These are phyloP conservation scores for Danio albolineatus DNA, from an alignment of 2,797 vertebrate species.

Conservation along the genomic window DNA sequence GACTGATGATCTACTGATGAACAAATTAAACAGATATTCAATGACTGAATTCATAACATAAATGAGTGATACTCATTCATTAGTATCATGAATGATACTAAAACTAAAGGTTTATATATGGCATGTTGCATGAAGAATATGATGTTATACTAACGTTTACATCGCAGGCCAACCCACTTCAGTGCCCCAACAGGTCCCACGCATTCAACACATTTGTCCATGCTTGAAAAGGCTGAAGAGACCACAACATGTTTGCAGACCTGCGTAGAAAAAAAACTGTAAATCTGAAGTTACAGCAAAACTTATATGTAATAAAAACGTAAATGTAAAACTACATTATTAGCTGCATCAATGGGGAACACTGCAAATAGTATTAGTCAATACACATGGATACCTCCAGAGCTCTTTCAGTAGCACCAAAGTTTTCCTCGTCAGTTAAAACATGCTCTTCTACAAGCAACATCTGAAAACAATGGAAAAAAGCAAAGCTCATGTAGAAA, in stretches of 20 bases:
- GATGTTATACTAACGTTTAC: constrained; percentile 28
- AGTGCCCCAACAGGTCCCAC: constrained; percentile 25
- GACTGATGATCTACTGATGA: too few relatives aligned
- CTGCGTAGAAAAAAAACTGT: constrained; percentile 20
- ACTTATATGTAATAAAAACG: too few relatives aligned
- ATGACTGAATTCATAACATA: not conserved
- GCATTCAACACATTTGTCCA: constrained; percentile 35
- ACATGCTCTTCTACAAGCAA: too few relatives aligned
- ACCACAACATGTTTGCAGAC: constrained; percentile 17
- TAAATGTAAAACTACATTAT: too few relatives aligned
- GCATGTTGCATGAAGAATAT: not conserved
- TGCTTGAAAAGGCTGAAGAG: not conserved
- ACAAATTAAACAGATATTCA: too few relatives aligned
- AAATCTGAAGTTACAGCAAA: too few relatives aligned
- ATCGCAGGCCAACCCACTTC: constrained; percentile 19
- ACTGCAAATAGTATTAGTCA: not conserved
- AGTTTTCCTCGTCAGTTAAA: not conserved
- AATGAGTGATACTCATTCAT: not conserved
- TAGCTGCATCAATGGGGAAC: too few relatives aligned
- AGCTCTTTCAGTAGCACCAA: not conserved
- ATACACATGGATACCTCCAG: not conserved
- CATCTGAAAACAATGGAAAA: not conserved
- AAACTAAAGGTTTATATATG: not conserved
- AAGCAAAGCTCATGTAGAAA: not conserved
- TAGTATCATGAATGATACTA: too few relatives aligned